A percentile compares a stretch with the other conserved stretches of the same genome.
Evolutionary conservation across 2,113 vertebrate genomes (phyloP).

Genomic region (Syngnathus typhle): DNA sequence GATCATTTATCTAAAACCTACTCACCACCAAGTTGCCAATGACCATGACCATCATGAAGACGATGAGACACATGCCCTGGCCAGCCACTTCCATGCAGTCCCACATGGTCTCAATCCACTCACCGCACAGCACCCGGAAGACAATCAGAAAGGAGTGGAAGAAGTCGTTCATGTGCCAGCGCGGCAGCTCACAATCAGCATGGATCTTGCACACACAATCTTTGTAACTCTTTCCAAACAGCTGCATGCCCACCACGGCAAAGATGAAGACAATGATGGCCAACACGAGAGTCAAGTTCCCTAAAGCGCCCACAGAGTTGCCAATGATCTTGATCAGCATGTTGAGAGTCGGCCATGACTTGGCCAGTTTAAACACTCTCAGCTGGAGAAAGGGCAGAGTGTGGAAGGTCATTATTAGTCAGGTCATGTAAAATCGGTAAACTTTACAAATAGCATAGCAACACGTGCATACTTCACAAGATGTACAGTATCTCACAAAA

Average conservation of each 20-base stretch:
- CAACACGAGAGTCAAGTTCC: slow-evolving; percentile 95
- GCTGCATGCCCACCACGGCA: slow-evolving; percentile 98
- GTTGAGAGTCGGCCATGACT: slow-evolving; percentile 98
- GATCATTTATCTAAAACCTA: slow-evolving; percentile 28
- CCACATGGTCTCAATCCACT: slow-evolving; percentile 99
- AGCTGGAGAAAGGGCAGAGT: slow-evolving; percentile 66
- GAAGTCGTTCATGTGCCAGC: slow-evolving; percentile 99
- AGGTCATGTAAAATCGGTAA: neutral
- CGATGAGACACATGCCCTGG: slow-evolving; percentile 93
- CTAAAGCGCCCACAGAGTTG: slow-evolving; percentile 95
- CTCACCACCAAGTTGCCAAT: slow-evolving; percentile 98
- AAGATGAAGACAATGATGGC: slow-evolving; percentile 99
- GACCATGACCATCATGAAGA: slow-evolving; percentile 99
- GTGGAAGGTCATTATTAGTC: neutral
- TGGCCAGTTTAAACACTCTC: slow-evolving; percentile 96
- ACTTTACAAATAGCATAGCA: neutral
- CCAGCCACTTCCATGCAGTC: slow-evolving; percentile 99
- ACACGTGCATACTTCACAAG: neutral
- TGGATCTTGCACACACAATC: slow-evolving; percentile 97
- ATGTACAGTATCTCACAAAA: too few species aligned
- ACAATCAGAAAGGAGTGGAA: slow-evolving; percentile 99
- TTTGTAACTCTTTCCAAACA: slow-evolving; percentile 97
- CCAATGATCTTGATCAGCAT: slow-evolving; percentile 99
- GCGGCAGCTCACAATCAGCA: slow-evolving; percentile 81
- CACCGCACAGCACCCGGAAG: slow-evolving; percentile 94